phyloP scores from a whole-genome alignment of 1,140 invertebrate genomes.

The Heliconius eleuchia region DNA sequence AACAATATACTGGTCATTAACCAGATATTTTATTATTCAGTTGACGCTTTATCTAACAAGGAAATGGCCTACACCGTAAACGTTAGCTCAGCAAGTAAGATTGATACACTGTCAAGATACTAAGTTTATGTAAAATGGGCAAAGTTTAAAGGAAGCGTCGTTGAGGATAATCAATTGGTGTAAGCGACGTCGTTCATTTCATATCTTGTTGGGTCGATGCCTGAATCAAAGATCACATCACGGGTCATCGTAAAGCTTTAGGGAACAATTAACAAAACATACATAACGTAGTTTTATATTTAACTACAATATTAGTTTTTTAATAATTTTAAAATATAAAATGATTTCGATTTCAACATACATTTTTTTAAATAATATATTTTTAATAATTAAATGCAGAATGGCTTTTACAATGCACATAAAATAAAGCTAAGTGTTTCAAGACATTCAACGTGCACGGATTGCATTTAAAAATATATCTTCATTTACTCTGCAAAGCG shows the following conservation, averaged over 20 bases:
- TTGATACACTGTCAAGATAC: conserved; percentile 45
- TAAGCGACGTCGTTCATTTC: conserved; percentile 74
- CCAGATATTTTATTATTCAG: conserved; percentile 20
- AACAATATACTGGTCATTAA: conserved; percentile 25
- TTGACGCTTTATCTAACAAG: conserved; percentile 45
- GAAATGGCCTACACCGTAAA: conserved; percentile 48
- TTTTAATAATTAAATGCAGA: not conserved
- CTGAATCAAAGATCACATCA: conserved; percentile 44
- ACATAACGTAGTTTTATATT: not conserved
- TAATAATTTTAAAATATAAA: not conserved
- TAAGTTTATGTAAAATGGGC: conserved; percentile 45
- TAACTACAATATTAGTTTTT: not conserved
- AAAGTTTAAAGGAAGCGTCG: conserved; percentile 69
- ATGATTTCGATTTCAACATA: not conserved
- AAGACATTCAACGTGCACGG: not conserved
- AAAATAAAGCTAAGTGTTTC: not conserved
- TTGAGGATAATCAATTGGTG: conserved; percentile 69
- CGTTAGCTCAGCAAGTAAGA: conserved; percentile 43
- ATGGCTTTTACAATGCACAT: not conserved
- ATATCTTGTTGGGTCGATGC: conserved; percentile 67
- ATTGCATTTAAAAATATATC: conserved; percentile 1
- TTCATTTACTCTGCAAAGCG: not conserved
- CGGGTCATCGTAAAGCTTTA: conserved; percentile 33
- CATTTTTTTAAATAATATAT: no score
- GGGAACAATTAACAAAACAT: conserved; percentile 15